Conservation (phyloP, 2,113 vertebrate species). For the Menidia beryllina region DNA sequence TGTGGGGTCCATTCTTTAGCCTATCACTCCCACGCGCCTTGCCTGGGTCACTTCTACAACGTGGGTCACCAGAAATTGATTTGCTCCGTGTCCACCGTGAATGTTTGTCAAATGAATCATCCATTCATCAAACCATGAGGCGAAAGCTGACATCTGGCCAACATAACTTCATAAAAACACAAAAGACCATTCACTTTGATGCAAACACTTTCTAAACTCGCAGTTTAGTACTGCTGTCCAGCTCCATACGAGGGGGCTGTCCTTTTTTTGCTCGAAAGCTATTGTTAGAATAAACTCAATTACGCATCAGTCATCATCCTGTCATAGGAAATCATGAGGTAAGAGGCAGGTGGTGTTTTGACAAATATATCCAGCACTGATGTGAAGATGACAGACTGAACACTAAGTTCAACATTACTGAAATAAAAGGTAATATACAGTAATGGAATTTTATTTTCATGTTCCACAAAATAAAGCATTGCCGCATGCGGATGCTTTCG, state of each 20-base stretch:
- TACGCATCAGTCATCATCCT: slow-evolving; percentile 22
- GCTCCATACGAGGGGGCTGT: not conserved
- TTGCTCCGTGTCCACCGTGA: slow-evolving; percentile 2
- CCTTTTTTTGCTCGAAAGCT: not conserved
- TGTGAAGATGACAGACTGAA: slow-evolving; percentile 25
- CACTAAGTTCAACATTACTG: not conserved
- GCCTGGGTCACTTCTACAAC: slow-evolving; percentile 9
- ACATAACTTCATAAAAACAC: not conserved
- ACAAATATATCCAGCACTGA: slow-evolving; percentile 12
- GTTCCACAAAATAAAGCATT: no score
- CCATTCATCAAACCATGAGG: not conserved
- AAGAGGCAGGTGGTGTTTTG: slow-evolving; percentile 39
- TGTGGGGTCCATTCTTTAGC: not conserved
- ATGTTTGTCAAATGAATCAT: not conserved
- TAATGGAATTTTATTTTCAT: no score
- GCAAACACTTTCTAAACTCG: slow-evolving; percentile 5
- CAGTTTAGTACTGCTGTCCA: not conserved
- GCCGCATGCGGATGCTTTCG: no score
- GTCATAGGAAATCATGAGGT: slow-evolving; percentile 27
- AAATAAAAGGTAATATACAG: not conserved
- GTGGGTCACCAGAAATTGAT: slow-evolving; percentile 5
- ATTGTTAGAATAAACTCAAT: slow-evolving; percentile 22
- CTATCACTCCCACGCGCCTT: not conserved
- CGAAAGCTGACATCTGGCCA: not conserved
- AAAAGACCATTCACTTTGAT: not conserved